These are phyloP conservation scores for Anneissia japonica DNA, from an alignment of 35 echinoderm and acorn worm species.

Conservation along the genomic window DNA sequence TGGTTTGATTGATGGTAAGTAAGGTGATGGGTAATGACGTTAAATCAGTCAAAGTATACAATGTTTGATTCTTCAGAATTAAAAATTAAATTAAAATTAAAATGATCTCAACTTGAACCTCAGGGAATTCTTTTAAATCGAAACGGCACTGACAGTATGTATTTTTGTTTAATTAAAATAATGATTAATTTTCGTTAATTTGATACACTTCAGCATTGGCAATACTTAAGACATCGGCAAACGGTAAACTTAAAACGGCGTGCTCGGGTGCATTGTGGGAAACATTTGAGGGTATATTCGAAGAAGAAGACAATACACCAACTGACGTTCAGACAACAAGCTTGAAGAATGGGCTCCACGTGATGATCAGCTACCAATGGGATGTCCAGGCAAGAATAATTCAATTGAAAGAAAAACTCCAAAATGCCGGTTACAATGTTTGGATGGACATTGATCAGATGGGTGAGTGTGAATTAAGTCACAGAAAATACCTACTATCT, in stretches of 20 bases:
- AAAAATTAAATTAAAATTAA: no score
- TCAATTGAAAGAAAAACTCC: constrained; percentile 53
- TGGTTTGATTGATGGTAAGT: constrained; percentile 61
- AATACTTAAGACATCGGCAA: background rate
- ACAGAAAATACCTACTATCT: no score
- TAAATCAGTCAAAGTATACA: no score
- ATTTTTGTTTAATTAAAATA: no score
- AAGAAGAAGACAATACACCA: background rate
- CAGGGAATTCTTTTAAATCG: no score
- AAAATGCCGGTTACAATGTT: constrained; percentile 60
- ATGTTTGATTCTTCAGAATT: no score
- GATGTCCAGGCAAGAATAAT: constrained; percentile 79
- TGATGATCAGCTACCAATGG: constrained; percentile 99
- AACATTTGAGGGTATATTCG: background rate
- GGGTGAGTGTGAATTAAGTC: constrained; percentile 48
- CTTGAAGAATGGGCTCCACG: constrained; percentile 33
- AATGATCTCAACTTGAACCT: no score
- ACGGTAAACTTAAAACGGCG: constrained; percentile 3
- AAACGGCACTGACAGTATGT: no score
- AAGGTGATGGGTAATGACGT: no score
- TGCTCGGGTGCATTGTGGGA: constrained; percentile 92
- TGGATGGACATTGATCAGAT: constrained; percentile 99
- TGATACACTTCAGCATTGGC: no score
- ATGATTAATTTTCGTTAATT: no score
- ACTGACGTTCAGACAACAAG: background rate